Conservation (phyloP, 2,888 invertebrate species). For the Orthosia gothica region DNA sequence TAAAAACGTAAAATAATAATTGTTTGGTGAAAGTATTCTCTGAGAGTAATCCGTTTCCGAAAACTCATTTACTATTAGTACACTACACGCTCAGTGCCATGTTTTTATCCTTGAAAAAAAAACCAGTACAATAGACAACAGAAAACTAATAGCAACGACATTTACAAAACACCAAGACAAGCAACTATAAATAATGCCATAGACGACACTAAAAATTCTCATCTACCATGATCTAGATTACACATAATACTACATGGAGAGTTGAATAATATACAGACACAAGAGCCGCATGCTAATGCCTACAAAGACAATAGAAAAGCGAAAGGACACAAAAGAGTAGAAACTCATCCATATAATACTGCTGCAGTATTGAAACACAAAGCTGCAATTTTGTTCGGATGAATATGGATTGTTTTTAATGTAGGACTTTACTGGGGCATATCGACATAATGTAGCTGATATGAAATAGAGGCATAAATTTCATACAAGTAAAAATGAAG, state of each 20-base stretch:
- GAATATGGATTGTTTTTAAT: slow-evolving; percentile 44
- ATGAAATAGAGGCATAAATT: neutral
- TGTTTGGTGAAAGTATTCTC: too few relatives aligned
- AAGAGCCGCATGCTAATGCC: slow-evolving; percentile 47
- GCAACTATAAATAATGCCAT: neutral
- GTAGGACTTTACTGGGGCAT: slow-evolving; percentile 15
- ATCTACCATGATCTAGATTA: slow-evolving; percentile 38
- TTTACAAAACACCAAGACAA: neutral
- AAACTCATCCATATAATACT: slow-evolving; percentile 56
- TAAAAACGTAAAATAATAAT: too few relatives aligned
- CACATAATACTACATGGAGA: slow-evolving; percentile 34
- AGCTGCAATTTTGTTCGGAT: slow-evolving; percentile 43
- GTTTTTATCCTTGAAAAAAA: too few relatives aligned
- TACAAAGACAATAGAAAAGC: slow-evolving; percentile 59
- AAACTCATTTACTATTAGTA: too few relatives aligned
- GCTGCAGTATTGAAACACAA: slow-evolving; percentile 50
- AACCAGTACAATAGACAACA: too few relatives aligned
- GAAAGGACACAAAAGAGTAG: slow-evolving; percentile 60
- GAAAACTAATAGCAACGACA: too few relatives aligned
- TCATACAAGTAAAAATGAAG: neutral
- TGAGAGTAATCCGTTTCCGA: too few relatives aligned
- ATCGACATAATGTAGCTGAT: slow-evolving; percentile 1
- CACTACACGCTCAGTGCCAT: too few relatives aligned
- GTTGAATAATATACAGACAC: slow-evolving; percentile 32
- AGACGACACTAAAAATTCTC: slow-evolving; percentile 28